Conservation (phyloP, 30 jellyfish, hydroid and myxozoan genomes). For the Aurelia aurita region DNA sequence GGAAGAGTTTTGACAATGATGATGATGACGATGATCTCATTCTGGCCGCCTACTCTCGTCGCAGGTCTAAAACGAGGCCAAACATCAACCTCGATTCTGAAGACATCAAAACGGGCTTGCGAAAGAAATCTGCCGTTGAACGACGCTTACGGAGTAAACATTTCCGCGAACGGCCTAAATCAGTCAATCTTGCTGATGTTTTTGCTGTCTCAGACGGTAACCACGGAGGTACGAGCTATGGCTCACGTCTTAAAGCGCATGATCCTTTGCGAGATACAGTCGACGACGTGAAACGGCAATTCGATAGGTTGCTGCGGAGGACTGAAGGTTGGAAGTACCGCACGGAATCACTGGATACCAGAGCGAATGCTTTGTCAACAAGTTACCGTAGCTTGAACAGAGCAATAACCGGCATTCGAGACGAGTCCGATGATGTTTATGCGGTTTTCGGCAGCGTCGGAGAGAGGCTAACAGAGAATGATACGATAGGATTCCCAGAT, state of each 20-base stretch:
- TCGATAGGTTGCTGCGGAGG: slow-evolving; percentile 58
- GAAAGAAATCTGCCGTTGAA: slow-evolving; percentile 68
- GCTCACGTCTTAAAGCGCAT: background rate
- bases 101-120: slow-evolving; percentile 64
- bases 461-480: slow-evolving; percentile 69
- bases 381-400: slow-evolving; percentile 57
- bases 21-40: slow-evolving; percentile 16
- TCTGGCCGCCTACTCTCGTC: slow-evolving; percentile 2
- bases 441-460: slow-evolving; percentile 53
- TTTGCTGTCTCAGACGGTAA: slow-evolving; percentile 28
- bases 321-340: slow-evolving; percentile 66
- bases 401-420: slow-evolving; percentile 61
- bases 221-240: slow-evolving; percentile 3
- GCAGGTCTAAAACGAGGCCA: slow-evolving; percentile 23
- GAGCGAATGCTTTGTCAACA: slow-evolving; percentile 42
- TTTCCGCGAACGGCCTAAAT: slow-evolving; percentile 65
- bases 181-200: slow-evolving; percentile 60
- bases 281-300: slow-evolving; percentile 48
- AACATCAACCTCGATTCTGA: slow-evolving; percentile 62
- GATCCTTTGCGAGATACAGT: slow-evolving; percentile 60
- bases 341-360: slow-evolving; percentile 52
- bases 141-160: slow-evolving; percentile 49
- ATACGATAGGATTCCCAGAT: slow-evolving; percentile 67
- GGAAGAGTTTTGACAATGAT: background rate
- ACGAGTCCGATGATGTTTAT: slow-evolving; percentile 68